A percentile compares a stretch with the other conserved stretches of the same genome.
These are phyloP conservation scores for Onthophagus taurus DNA, from an alignment of 1,140 invertebrate genomes.

Conservation along the genomic window DNA sequence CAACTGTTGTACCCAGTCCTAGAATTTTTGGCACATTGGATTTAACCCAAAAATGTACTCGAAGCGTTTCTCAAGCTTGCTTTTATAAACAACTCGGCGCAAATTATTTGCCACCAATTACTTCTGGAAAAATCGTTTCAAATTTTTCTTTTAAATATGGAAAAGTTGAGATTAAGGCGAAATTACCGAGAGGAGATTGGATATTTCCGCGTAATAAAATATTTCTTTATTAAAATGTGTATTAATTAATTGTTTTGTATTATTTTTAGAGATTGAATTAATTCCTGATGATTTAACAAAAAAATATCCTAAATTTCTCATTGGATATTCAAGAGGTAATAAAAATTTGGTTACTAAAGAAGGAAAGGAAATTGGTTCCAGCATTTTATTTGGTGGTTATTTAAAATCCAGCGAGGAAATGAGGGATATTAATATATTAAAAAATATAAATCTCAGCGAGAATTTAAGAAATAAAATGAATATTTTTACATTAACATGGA, in stretches of 20 bases:
- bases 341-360: conserved; percentile 15
- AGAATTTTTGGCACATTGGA: too few species aligned
- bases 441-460: conserved; percentile 21
- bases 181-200: conserved; percentile 69
- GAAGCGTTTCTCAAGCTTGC: conserved; percentile 4
- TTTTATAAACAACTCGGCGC: background rate
- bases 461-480: conserved; percentile 21
- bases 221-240: too few species aligned
- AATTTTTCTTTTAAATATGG: conserved; percentile 59
- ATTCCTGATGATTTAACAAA: background rate
- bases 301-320: conserved; percentile 17
- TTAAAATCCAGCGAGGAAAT: too few species aligned
- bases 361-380: conserved; percentile 22
- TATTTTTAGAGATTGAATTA: conserved; percentile 9
- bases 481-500: conserved; percentile 21
- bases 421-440: too few species aligned
- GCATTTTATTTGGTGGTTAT: conserved; percentile 24
- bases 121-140: conserved; percentile 58
- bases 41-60: too few species aligned
- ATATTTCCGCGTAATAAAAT: conserved; percentile 62
- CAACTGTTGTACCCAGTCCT: too few species aligned
- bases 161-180: conserved; percentile 63
- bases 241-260: background rate
- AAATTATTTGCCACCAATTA: conserved; percentile 48
- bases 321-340: conserved; percentile 28